Evolutionary conservation across 2,888 invertebrate species (phyloP).

Genomic region (Mythimna albipuncta): DNA sequence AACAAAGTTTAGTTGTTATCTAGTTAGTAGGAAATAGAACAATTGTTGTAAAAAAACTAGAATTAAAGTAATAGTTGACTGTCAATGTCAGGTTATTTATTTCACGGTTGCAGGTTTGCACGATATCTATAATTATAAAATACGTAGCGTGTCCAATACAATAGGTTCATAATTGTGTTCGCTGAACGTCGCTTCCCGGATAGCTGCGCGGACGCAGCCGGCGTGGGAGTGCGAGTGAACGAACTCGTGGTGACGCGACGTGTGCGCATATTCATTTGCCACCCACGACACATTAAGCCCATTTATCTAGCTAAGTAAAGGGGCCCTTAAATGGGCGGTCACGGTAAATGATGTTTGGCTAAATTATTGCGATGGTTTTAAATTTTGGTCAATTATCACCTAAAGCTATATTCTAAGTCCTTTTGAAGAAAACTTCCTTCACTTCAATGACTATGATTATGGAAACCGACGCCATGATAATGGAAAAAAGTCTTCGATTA

Average conservation of each 20-base stretch:
- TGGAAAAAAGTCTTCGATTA: too few relatives aligned
- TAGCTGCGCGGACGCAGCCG: slow-evolving; percentile 55
- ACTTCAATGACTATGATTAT: neutral
- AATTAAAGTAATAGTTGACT: slow-evolving; percentile 42
- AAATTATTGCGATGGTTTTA: slow-evolving; percentile 18
- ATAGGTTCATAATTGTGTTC: slow-evolving; percentile 58
- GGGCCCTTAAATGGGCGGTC: slow-evolving; percentile 19
- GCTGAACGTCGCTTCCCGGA: slow-evolving; percentile 64
- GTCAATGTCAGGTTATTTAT: slow-evolving; percentile 61
- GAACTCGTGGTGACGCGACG: slow-evolving; percentile 66
- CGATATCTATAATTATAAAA: slow-evolving; percentile 57
- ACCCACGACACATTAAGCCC: slow-evolving; percentile 61
- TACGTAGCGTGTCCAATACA: slow-evolving; percentile 64
- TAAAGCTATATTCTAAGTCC: neutral
- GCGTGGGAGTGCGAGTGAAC: slow-evolving; percentile 73
- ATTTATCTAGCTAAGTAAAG: slow-evolving; percentile 42
- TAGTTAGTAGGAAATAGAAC: slow-evolving; percentile 32
- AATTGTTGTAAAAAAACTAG: slow-evolving; percentile 33
- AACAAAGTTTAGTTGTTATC: neutral
- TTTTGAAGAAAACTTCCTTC: neutral
- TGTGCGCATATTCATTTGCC: slow-evolving; percentile 56
- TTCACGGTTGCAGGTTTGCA: slow-evolving; percentile 57
- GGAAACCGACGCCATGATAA: too few relatives aligned
- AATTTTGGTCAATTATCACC: slow-evolving; percentile 3
- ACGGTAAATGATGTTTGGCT: slow-evolving; percentile 36